Base-by-base conservation (phyloP, 2,113 vertebrate species). In the Cinclus mexicanus region DNA sequence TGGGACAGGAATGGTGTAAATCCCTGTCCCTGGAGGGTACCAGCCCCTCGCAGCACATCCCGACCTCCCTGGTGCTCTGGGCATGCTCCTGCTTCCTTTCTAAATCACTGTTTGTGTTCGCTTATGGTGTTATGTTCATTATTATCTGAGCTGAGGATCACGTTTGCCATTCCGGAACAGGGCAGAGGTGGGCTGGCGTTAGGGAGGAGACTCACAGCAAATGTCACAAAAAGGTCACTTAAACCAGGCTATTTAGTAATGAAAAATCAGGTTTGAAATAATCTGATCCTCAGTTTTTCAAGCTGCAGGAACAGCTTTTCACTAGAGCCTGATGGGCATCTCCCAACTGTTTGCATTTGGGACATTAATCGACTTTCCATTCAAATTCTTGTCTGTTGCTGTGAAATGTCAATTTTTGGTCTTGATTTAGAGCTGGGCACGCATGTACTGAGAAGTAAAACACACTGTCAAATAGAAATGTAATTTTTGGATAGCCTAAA, bases 101-200 rank as follows among this genome's bases (percentile, higher is more conserved):
- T 12, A 6, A 14, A 33, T 2, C 37, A 14, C 8, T 7, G 1
- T 16, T 12, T 8, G 0, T 22, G 26, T 17, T n/a, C 7, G 14
- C 55, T 63, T 5, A 0, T 6, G n/a, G 5, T 7, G 4, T 1
- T 11, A 1, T 21, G 21, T 29, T 29, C 10, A 1, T 20, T 20
- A 1, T 0, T 17, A n/a, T 26, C 4, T 47, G 26, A 33, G 60
- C 18, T 4, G 1, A 26, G 47, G 35, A 7, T 14, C 23, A 0
- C 7, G 1, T 50, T 75, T 22, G 2, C 33, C 39, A 0, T 9
- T 60, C 44, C 31, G 28, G 6, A 15, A 33, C 13, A 6, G 53
- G 64, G 20, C 70, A 76, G 61, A 37, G 44, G 14, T 4, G 26
- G 12, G 35, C 47, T 75, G 64, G 61, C 64, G 12, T 5, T 2